phyloP scores from a whole-genome alignment of 1,140 invertebrate species.

The Trachelipus rathkii region DNA sequence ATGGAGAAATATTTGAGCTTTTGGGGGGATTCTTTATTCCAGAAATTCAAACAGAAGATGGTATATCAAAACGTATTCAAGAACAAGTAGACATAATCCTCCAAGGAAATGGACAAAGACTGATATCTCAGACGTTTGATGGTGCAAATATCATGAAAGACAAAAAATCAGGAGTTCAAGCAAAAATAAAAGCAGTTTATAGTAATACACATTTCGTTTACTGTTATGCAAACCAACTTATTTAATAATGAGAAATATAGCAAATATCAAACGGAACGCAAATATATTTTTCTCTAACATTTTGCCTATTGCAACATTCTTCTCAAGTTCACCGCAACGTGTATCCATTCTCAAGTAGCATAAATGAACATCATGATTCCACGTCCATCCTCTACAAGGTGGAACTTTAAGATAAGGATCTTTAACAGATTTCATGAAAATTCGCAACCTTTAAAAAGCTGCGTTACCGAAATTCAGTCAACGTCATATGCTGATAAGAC shows the following conservation, averaged over 20 bases:
- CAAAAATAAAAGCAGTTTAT: no score
- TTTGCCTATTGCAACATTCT: not conserved
- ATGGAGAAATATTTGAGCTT: slow-evolving; percentile 46
- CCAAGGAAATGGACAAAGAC: slow-evolving; percentile 45
- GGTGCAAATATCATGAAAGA: slow-evolving; percentile 44
- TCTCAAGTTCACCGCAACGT: slow-evolving; percentile 33
- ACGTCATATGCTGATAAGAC: slow-evolving; percentile 22
- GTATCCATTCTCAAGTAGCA: slow-evolving; percentile 28
- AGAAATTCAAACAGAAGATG: slow-evolving; percentile 33
- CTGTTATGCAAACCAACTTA: no score
- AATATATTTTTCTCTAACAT: no score
- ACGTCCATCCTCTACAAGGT: slow-evolving; percentile 31
- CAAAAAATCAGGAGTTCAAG: no score
- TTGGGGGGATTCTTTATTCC: slow-evolving; percentile 48
- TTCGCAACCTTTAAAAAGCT: slow-evolving; percentile 29
- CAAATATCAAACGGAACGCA: no score
- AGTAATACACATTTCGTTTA: no score
- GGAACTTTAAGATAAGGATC: slow-evolving; percentile 35
- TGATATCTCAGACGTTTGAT: slow-evolving; percentile 48
- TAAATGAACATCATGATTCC: slow-evolving; percentile 22
- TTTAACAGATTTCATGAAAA: slow-evolving; percentile 37
- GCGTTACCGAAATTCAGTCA: slow-evolving; percentile 31
- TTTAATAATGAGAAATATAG: no score
- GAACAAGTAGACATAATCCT: slow-evolving; percentile 43
- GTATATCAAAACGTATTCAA: slow-evolving; percentile 35